phyloP scores from a whole-genome alignment of 2,797 vertebrate species.

The Trachops cirrhosus region DNA sequence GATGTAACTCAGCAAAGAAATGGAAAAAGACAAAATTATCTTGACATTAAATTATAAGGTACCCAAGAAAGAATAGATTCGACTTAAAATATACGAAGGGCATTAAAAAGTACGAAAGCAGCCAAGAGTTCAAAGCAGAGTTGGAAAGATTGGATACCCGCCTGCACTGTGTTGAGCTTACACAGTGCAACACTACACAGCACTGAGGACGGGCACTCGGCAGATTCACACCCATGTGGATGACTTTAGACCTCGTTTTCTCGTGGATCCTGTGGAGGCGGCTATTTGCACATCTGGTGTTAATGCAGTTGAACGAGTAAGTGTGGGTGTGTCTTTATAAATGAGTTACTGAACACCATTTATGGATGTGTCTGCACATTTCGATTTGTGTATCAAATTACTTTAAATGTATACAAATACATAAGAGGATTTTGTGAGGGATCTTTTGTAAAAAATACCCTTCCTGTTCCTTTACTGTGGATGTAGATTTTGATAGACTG shows the following conservation, averaged over 20 bases:
- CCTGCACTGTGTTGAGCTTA: accelerated
- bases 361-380: neutral
- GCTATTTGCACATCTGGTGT: neutral
- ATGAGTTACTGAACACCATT: neutral
- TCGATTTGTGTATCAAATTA: neutral
- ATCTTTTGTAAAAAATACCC: neutral
- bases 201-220: accelerated
- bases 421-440: neutral
- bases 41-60: neutral
- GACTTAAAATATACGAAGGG: neutral
- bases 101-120: neutral
- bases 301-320: neutral
- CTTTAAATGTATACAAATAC: neutral
- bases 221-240: neutral
- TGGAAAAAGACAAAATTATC: neutral
- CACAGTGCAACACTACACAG: accelerated
- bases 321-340: neutral
- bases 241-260: neutral
- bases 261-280: neutral
- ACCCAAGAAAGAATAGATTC: neutral
- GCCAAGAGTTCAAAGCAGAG: neutral
- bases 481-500: neutral
- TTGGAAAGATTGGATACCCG: neutral
- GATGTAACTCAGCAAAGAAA: neutral
- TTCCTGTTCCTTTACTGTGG: neutral